Evolutionary conservation across 1,140 invertebrate species (phyloP).

Genomic region (Hypothenemus hampei): DNA sequence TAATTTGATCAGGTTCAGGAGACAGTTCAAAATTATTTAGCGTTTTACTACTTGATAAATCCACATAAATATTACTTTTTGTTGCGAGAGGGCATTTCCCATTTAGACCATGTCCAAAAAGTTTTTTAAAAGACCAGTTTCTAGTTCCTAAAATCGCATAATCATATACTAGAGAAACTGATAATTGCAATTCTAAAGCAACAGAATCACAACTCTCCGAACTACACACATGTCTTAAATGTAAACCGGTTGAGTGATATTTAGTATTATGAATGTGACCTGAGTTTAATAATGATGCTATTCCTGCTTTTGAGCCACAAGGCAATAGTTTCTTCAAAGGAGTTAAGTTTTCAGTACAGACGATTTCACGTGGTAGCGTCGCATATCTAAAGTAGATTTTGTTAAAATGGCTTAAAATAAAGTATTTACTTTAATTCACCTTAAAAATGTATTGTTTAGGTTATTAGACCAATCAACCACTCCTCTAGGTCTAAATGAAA

Average conservation of each 20-base stretch:
- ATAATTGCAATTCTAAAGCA: conserved; percentile 74
- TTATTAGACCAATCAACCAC: conserved; percentile 51
- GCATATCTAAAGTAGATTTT: conserved; percentile 65
- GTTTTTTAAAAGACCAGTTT: conserved; percentile 80
- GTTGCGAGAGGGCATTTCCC: conserved; percentile 74
- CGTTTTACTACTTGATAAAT: conserved; percentile 64
- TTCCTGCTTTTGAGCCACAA: conserved; percentile 80
- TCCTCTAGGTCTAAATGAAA: conserved; percentile 74
- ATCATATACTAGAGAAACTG: conserved; percentile 83
- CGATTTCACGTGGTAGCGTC: conserved; percentile 87
- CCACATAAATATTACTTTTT: conserved; percentile 76
- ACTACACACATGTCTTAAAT: conserved; percentile 75
- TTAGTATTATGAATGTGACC: conserved; percentile 87
- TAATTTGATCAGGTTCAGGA: conserved; percentile 52
- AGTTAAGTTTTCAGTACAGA: conserved; percentile 98
- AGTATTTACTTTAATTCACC: conserved; percentile 17
- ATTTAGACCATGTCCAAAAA: conserved; percentile 79
- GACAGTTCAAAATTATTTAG: conserved; percentile 54
- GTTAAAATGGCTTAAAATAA: neutral
- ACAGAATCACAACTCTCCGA: conserved; percentile 57
- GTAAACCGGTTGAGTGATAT: conserved; percentile 86
- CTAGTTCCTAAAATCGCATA: conserved; percentile 55
- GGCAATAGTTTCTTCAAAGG: conserved; percentile 97
- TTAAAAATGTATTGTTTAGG: conserved; percentile 48
- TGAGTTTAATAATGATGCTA: conserved; percentile 85